Percentiles rank a stretch among this genome's conserved stretches.
These are phyloP conservation scores for Polydesmus complanatus DNA, from an alignment of 2,888 invertebrate species.

Conservation along the genomic window DNA sequence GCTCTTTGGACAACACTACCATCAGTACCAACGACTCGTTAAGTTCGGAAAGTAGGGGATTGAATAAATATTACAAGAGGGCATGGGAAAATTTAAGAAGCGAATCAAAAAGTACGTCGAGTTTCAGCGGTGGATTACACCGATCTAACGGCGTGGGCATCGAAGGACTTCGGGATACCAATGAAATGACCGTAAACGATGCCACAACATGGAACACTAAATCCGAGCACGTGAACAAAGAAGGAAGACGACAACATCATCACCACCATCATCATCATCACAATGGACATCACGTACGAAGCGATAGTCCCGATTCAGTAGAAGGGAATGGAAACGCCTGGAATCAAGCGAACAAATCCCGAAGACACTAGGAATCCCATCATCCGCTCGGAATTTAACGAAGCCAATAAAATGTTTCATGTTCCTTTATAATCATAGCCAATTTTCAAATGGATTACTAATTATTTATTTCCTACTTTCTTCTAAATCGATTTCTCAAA, in stretches of 20 bases:
- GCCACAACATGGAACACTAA: conserved; percentile 27
- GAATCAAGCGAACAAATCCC: not conserved
- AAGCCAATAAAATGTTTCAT: too few species aligned
- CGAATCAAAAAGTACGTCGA: conserved; percentile 34
- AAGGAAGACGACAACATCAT: conserved; percentile 44
- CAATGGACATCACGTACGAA: conserved; percentile 2
- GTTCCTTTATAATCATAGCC: too few species aligned
- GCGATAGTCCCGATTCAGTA: conserved; percentile 10
- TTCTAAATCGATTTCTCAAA: too few species aligned
- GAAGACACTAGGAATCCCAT: not conserved
- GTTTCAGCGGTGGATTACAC: conserved; percentile 31
- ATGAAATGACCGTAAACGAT: conserved; percentile 32
- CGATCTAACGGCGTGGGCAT: conserved; percentile 21
- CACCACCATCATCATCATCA: conserved; percentile 62
- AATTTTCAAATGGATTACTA: too few species aligned
- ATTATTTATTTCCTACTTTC: too few species aligned
- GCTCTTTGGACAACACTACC: conserved; percentile 79
- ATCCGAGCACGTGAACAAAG: conserved; percentile 29
- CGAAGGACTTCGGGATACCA: conserved; percentile 30
- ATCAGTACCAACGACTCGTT: conserved; percentile 72
- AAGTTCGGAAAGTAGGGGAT: conserved; percentile 58
- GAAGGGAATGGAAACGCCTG: not conserved
- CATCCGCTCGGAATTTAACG: too few species aligned
- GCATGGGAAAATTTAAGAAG: conserved; percentile 74
- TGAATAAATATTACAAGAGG: conserved; percentile 76